Percentiles rank a stretch among this genome's conserved stretches.
Evolutionary conservation across 1,140 invertebrate genomes (phyloP).

Genomic region (Aethina tumida): DNA sequence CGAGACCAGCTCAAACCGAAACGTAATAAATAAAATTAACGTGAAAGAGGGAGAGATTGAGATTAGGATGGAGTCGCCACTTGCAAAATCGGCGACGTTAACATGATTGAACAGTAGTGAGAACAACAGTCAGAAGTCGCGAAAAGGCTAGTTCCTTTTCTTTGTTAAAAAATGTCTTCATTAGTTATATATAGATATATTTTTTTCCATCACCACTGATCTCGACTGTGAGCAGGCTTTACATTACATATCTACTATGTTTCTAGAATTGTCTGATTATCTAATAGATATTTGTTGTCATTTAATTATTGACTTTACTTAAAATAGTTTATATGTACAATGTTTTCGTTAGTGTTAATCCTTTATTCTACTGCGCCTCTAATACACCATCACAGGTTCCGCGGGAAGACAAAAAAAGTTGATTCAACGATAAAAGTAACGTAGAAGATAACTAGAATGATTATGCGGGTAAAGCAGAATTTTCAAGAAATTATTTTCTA

Average conservation of each 20-base stretch:
- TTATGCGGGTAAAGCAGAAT: slow-evolving; percentile 6
- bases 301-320: slow-evolving; percentile 6
- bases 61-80: neutral
- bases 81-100: slow-evolving; percentile 8
- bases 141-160: slow-evolving; percentile 30
- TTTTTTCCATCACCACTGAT: slow-evolving; percentile 12
- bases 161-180: slow-evolving; percentile 14
- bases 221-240: slow-evolving; percentile 14
- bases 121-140: slow-evolving; percentile 29
- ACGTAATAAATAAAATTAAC: slow-evolving; percentile 9
- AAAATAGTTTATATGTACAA: slow-evolving; percentile 21
- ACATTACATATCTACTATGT: no score
- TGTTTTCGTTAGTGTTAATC: slow-evolving; percentile 14
- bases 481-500: slow-evolving; percentile 9
- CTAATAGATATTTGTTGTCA: no score
- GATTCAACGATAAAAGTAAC: slow-evolving; percentile 8
- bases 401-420: slow-evolving; percentile 16
- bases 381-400: slow-evolving; percentile 29
- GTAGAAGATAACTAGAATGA: neutral
- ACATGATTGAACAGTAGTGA: slow-evolving; percentile 10
- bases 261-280: no score
- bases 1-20: slow-evolving; percentile 27
- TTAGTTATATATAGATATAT: slow-evolving; percentile 6
- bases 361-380: slow-evolving; percentile 17
- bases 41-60: slow-evolving; percentile 2